phyloP scores from a whole-genome alignment of 2,888 invertebrate genomes.

The Metopia argyrocephala region DNA sequence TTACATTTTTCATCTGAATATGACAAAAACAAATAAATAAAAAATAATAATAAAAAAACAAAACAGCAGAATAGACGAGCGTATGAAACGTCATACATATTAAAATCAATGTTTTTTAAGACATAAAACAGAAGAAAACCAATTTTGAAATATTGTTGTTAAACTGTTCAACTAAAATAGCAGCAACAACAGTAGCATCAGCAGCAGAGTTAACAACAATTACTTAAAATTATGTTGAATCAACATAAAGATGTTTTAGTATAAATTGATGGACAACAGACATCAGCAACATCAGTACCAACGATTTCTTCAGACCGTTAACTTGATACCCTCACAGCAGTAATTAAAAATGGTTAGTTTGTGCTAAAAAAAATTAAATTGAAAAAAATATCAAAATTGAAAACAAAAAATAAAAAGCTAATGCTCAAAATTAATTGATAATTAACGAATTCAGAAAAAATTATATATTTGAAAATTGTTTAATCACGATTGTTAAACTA shows the following conservation, averaged over 20 bases:
- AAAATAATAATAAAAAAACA: not conserved
- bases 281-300: conserved; percentile 76
- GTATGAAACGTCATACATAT: conserved; percentile 4
- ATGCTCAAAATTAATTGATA: not conserved
- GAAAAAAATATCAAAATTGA: not conserved
- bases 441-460: not conserved
- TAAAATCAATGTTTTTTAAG: conserved; percentile 36
- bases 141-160: conserved; percentile 54
- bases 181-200: not conserved
- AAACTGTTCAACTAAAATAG: conserved; percentile 35
- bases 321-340: conserved; percentile 64
- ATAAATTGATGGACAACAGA: conserved; percentile 74
- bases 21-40: not conserved
- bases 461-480: not conserved
- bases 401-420: not conserved
- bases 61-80: not conserved
- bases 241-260: conserved; percentile 67
- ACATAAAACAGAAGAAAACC: conserved; percentile 31
- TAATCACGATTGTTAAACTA: no score
- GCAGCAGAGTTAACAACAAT: not conserved
- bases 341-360: conserved; percentile 72
- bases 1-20: not conserved
- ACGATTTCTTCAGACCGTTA: conserved; percentile 73
- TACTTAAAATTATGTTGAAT: conserved; percentile 49
- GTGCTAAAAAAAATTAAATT: not conserved